These are phyloP conservation scores for Trisateles emortualis DNA, from an alignment of 2,888 invertebrate species.

Conservation along the genomic window DNA sequence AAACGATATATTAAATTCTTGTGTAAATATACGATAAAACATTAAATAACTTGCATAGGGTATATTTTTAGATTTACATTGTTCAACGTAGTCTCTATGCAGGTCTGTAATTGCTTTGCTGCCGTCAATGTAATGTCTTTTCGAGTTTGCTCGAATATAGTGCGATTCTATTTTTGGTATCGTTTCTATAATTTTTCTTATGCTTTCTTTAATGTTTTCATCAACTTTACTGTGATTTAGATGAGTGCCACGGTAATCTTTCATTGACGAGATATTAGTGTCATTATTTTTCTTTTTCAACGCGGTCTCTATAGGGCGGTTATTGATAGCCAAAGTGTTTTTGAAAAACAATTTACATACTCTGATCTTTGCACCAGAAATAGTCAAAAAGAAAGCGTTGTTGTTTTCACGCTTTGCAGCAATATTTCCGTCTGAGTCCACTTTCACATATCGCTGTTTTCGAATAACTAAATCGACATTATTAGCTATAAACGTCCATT, in stretches of 20 bases:
- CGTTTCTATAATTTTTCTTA: constrained; percentile 15
- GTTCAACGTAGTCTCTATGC: constrained; percentile 37
- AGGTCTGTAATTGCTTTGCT: constrained; percentile 33
- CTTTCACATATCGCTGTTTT: constrained; percentile 13
- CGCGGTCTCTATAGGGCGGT: constrained; percentile 27
- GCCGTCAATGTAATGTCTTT: constrained; percentile 29
- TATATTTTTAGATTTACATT: constrained; percentile 21
- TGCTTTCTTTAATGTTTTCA: constrained; percentile 13
- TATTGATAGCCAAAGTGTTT: constrained; percentile 28
- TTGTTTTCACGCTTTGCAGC: constrained; percentile 12
- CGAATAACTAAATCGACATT: constrained; percentile 5
- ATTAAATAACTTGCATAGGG: constrained; percentile 19
- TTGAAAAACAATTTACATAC: constrained; percentile 30
- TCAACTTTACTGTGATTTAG: constrained; percentile 9
- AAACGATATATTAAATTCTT: too few relatives aligned
- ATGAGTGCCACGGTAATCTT: constrained; percentile 24
- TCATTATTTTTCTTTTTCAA: constrained; percentile 38
- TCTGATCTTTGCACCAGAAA: constrained; percentile 16
- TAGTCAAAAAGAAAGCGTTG: constrained; percentile 19
- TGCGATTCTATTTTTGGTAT: constrained; percentile 30
- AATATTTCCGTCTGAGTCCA: constrained; percentile 16
- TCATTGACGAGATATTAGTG: constrained; percentile 36
- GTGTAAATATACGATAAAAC: too few relatives aligned
- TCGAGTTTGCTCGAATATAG: constrained; percentile 28
- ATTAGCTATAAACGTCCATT: too few relatives aligned